These are phyloP conservation scores for Phalacrocorax pelagicus DNA, from an alignment of 2,113 vertebrate species.

Conservation along the genomic window DNA sequence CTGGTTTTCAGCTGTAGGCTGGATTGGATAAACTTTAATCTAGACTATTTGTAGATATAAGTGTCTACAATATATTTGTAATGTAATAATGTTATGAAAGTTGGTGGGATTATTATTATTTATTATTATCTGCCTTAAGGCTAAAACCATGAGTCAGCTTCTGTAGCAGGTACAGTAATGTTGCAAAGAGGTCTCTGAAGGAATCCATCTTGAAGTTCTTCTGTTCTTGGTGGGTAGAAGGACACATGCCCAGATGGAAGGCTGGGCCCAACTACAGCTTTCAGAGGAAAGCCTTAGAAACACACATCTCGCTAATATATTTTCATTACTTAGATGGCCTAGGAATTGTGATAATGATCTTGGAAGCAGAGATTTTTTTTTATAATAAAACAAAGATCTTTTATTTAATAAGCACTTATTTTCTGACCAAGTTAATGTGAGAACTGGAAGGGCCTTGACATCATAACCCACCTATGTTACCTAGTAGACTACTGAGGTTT, in stretches of 20 bases:
- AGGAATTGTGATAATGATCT: neutral
- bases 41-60: neutral
- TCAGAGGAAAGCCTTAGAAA: neutral
- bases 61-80: neutral
- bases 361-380: neutral
- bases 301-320: neutral
- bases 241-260: neutral
- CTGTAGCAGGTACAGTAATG: neutral
- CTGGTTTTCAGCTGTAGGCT: neutral
- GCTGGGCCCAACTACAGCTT: neutral
- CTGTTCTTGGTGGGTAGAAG: neutral
- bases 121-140: neutral
- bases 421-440: neutral
- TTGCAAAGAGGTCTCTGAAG: neutral
- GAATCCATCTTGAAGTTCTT: neutral
- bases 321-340: neutral
- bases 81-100: neutral
- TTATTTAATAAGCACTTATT: neutral
- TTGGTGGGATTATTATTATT: neutral
- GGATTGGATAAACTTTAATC: neutral
- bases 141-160: neutral
- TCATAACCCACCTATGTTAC: neutral
- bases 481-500: neutral
- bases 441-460: neutral
- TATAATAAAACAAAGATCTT: neutral